Evolutionary conservation across 2,113 vertebrate species (phyloP), one percentile per base, ranked within the genome.

Genomic region (Varanus komodoensis): DNA sequence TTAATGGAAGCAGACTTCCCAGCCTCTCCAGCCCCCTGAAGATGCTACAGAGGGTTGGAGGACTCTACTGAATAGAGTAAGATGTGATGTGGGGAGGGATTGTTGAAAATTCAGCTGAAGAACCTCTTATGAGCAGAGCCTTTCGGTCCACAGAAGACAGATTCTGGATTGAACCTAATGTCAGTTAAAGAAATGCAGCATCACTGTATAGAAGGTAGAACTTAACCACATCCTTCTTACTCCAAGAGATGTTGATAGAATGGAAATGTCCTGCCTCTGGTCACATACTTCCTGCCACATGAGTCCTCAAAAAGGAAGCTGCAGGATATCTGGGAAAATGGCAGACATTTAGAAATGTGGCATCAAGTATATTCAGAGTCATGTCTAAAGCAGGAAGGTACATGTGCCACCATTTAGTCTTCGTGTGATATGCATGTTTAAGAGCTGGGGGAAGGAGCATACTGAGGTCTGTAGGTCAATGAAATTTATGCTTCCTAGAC

Each of bases 401-500:
- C 80, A 77, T 67, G 21, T 8, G 0, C 0, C 69, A 82, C 8
- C 61, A 89, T 89, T 89, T 89, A n/a, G 67, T 89, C 93, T 75
- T 52, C 82, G 77, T 83, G 32, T 54, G 1, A 92, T 93, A 91
- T 87, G 91, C 81, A 88, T n/a, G 84, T 87, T 91, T 52, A 81
- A 90, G 73, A 23, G 89, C 61, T 68, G 19, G 25, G 19, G 23
- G 14, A 75, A 81, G 19, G 92, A 91, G 29, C 44, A 50, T 93
- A 74, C 94, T 93, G 91, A 91, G 85, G 86, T 75, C 78, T 94
- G 91, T 86, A 92, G 86, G 89, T 88, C 90, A 92, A 89, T 93
- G 89, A 87, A 94, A 96, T 95, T 93, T 92, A 94, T 93, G 94
- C 93, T 95, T 95, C 94, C 93, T 95, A 93, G 96, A 96, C 94